Percentiles rank a stretch among this genome's conserved stretches.
These are phyloP conservation scores for Drosophila algonquin DNA, from an alignment of 2,888 invertebrate genomes.

Conservation along the genomic window DNA sequence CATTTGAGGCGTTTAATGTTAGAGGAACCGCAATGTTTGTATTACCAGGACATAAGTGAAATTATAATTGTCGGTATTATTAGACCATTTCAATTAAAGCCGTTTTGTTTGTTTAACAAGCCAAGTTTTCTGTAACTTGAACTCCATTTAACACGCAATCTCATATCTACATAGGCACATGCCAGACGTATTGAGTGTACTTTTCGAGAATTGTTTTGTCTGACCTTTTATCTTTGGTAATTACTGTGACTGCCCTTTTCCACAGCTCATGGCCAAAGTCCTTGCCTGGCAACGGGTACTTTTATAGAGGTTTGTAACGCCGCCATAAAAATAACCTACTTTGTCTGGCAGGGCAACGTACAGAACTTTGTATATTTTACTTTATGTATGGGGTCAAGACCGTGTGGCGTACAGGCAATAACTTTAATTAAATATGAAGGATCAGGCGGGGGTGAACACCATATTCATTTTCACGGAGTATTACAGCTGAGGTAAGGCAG, in stretches of 20 bases:
- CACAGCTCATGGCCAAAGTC: slow-evolving; percentile 11
- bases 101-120: no score
- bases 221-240: neutral
- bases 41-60: no score
- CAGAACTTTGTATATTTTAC: neutral
- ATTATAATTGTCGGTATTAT: no score
- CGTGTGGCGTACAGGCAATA: neutral
- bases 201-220: neutral
- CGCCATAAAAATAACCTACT: slow-evolving; percentile 57
- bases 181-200: neutral
- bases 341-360: slow-evolving; percentile 30
- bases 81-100: no score
- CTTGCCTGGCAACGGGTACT: slow-evolving; percentile 44
- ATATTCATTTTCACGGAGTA: neutral
- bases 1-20: no score
- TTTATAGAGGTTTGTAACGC: slow-evolving; percentile 53
- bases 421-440: neutral
- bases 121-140: no score
- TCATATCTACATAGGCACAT: neutral
- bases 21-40: no score
- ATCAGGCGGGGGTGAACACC: neutral
- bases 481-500: neutral
- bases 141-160: no score
- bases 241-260: neutral
- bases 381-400: neutral